phyloP scores from a whole-genome alignment of 2,797 vertebrate genomes.

The Takifugu rubripes region DNA sequence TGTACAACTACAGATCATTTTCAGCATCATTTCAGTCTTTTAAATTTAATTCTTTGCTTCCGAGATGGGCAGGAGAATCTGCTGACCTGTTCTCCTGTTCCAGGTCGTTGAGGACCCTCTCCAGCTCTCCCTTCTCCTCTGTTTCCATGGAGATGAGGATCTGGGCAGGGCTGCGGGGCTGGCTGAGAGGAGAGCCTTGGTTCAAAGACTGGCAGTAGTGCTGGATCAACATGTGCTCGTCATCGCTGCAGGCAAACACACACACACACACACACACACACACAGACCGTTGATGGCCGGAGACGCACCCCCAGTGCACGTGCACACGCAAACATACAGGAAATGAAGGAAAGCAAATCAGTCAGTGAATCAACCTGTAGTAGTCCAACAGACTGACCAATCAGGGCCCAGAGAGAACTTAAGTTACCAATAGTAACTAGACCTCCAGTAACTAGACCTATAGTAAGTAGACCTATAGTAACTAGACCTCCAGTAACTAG shows the following conservation, averaged over 20 bases:
- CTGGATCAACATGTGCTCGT: constrained; percentile 99
- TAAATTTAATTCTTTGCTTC: neutral
- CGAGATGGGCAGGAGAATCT: neutral
- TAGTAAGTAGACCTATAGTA: no score
- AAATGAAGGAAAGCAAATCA: constrained; percentile 29
- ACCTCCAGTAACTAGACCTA: no score
- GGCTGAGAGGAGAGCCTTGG: constrained; percentile 97
- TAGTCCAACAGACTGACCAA: constrained; percentile 17
- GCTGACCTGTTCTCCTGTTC: constrained; percentile 96
- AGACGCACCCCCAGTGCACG: constrained; percentile 11
- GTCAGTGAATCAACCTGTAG: constrained; percentile 22
- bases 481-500: no score
- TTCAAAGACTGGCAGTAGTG: constrained; percentile 99
- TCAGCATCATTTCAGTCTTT: neutral
- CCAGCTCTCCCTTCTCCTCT: constrained; percentile 97
- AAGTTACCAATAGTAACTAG: constrained; percentile 10
- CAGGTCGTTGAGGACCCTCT: constrained; percentile 93
- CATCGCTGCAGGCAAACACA: constrained; percentile 84
- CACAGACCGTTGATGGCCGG: constrained; percentile 38
- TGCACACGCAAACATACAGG: neutral
- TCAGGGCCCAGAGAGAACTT: constrained; percentile 11
- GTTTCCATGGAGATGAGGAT: constrained; percentile 98
- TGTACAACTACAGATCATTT: no score
- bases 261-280: constrained; percentile 23
- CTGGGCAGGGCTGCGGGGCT: constrained; percentile 97